Evolutionary conservation across 1,140 invertebrate genomes (phyloP).

Genomic region (Neodiprion virginianus): DNA sequence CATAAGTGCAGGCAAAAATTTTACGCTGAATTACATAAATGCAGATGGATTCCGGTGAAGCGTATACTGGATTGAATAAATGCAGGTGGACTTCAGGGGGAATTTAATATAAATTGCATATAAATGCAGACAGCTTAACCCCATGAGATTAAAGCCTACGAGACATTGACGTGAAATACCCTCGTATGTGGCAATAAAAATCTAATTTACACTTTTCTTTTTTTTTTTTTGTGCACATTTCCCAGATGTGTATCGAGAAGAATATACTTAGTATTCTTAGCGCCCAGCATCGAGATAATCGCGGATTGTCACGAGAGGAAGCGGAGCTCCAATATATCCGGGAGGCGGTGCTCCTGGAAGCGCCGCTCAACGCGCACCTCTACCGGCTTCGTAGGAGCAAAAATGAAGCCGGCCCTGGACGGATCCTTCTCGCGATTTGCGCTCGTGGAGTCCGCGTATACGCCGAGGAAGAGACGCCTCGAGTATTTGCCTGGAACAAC

Average conservation of each 20-base stretch:
- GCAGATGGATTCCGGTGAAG: no score
- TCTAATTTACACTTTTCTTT: neutral
- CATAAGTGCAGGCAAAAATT: no score
- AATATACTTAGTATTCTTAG: slow-evolving; percentile 68
- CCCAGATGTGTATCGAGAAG: slow-evolving; percentile 61
- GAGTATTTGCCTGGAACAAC: slow-evolving; percentile 89
- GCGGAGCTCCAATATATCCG: slow-evolving; percentile 87
- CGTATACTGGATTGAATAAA: no score
- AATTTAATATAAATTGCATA: no score
- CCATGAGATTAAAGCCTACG: no score
- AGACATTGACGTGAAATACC: no score
- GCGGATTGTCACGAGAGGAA: slow-evolving; percentile 75
- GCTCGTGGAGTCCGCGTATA: slow-evolving; percentile 87
- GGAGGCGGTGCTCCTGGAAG: slow-evolving; percentile 84
- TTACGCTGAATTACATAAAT: no score
- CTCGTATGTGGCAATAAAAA: neutral
- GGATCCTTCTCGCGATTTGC: slow-evolving; percentile 82
- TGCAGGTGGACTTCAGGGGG: no score
- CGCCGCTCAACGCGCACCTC: slow-evolving; percentile 91
- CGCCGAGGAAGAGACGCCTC: slow-evolving; percentile 70
- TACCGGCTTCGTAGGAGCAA: slow-evolving; percentile 87
- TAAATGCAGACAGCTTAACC: no score
- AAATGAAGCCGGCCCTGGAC: slow-evolving; percentile 74
- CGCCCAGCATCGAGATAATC: slow-evolving; percentile 75
- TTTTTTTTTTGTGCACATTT: slow-evolving; percentile 14